These are phyloP conservation scores for Mya arenaria DNA, from an alignment of 1,140 invertebrate species.

Conservation along the genomic window DNA sequence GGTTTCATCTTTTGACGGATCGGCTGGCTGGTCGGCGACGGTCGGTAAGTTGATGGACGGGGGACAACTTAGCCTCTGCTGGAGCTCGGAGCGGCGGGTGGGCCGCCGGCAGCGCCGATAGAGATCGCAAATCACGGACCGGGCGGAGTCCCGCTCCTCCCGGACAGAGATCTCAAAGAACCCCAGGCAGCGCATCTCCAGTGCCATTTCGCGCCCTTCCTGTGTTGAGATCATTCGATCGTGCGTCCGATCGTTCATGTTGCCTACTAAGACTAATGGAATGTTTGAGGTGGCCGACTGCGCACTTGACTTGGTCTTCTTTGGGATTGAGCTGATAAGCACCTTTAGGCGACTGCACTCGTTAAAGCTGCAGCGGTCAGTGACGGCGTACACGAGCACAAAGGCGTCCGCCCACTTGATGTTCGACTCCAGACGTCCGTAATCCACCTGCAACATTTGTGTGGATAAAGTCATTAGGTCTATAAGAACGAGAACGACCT, in stretches of 20 bases:
- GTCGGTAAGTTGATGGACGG: background rate
- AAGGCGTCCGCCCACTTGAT: slow-evolving; percentile 94
- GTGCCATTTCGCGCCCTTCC: slow-evolving; percentile 88
- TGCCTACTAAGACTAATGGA: slow-evolving; percentile 89
- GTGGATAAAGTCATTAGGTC: too few relatives aligned
- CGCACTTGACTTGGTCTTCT: slow-evolving; percentile 84
- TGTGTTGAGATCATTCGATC: slow-evolving; percentile 93
- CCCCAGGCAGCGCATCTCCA: slow-evolving; percentile 88
- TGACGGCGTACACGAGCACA: slow-evolving; percentile 94
- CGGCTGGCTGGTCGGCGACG: background rate
- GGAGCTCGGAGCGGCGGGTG: slow-evolving; percentile 26
- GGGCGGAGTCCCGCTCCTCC: slow-evolving; percentile 86
- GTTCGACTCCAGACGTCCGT: slow-evolving; percentile 88
- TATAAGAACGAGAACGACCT: too few relatives aligned
- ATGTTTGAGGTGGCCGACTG: slow-evolving; percentile 84
- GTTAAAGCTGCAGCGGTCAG: slow-evolving; percentile 91
- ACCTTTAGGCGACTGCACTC: slow-evolving; percentile 91
- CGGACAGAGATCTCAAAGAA: slow-evolving; percentile 92
- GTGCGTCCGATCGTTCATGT: slow-evolving; percentile 95
- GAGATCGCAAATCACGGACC: slow-evolving; percentile 68
- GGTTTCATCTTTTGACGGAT: too few relatives aligned
- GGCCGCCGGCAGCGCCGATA: slow-evolving; percentile 58
- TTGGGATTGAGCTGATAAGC: slow-evolving; percentile 89
- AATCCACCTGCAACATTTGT: slow-evolving; percentile 88
- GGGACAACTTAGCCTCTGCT: slow-evolving; percentile 51